A percentile compares a stretch with the other conserved stretches of the same genome.
These are phyloP conservation scores for Helostoma temminkii DNA, from an alignment of 2,797 vertebrate genomes.

Conservation along the genomic window DNA sequence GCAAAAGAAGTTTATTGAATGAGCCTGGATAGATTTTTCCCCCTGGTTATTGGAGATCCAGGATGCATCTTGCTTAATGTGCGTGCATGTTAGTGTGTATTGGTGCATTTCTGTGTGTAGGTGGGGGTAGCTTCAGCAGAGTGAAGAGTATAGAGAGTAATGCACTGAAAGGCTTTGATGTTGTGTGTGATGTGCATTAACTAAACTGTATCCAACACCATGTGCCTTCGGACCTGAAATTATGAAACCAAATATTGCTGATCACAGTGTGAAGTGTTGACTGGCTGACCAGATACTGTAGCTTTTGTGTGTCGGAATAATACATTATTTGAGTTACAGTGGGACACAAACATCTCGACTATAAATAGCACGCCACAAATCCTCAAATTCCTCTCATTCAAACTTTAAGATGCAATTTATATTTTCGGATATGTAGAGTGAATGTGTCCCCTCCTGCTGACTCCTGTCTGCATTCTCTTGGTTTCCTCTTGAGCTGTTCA, in stretches of 20 bases:
- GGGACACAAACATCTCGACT: not conserved
- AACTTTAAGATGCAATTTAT: not conserved
- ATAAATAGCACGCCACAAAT: conserved; percentile 4
- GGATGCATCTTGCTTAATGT: conserved; percentile 9
- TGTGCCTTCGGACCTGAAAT: not conserved
- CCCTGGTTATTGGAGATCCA: conserved; percentile 33
- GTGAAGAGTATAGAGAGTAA: not conserved
- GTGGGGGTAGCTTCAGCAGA: conserved; percentile 10
- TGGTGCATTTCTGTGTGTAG: conserved; percentile 4
- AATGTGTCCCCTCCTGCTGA: conserved; percentile 4
- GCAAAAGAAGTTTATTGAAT: conserved; percentile 24
- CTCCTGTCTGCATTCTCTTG: not conserved
- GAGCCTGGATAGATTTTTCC: not conserved
- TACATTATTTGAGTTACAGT: conserved; percentile 47
- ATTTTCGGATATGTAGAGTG: not conserved
- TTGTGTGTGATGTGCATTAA: conserved; percentile 2
- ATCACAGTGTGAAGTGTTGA: conserved; percentile 19
- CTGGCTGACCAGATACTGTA: conserved; percentile 25
- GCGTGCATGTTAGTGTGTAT: not conserved
- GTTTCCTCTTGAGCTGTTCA: conserved; percentile 1
- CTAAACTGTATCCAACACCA: not conserved
- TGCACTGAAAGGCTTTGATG: conserved; percentile 12
- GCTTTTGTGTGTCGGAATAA: conserved; percentile 29
- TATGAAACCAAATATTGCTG: conserved; percentile 22
- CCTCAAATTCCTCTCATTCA: not conserved